Evolutionary conservation across 2,113 vertebrate genomes (phyloP).

Genomic region (Orientallactaga bullata): DNA sequence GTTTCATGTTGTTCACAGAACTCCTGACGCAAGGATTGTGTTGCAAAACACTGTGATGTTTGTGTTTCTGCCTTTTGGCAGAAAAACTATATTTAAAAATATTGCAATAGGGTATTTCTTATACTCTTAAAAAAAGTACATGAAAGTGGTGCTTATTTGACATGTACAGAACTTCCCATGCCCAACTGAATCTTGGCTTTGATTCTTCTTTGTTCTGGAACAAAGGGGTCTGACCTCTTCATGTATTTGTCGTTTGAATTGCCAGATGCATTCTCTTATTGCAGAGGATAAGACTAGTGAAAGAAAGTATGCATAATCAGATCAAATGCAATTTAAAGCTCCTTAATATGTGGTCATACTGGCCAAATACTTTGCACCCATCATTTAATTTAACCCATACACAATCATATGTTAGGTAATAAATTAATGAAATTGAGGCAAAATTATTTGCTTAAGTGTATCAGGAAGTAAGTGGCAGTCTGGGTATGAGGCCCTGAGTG

Average conservation of each 20-base stretch:
- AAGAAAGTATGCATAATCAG: not conserved
- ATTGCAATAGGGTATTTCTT: constrained; percentile 12
- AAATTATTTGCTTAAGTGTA: not conserved
- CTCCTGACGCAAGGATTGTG: constrained; percentile 68
- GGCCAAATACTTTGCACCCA: not conserved
- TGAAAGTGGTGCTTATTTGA: constrained; percentile 58
- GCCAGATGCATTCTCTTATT: not conserved
- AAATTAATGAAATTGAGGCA: not conserved
- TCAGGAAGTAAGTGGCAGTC: not conserved
- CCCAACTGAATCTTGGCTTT: constrained; percentile 14
- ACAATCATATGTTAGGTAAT: not conserved
- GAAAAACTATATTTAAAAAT: constrained; percentile 50
- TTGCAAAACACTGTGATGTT: constrained; percentile 54
- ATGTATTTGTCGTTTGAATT: not conserved
- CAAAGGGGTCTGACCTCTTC: not conserved
- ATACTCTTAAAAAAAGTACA: constrained; percentile 18
- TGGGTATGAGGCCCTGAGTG: not conserved
- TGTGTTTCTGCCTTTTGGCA: constrained; percentile 73
- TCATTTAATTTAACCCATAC: not conserved
- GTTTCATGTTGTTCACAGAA: constrained; percentile 66
- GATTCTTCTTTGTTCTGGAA: constrained; percentile 15
- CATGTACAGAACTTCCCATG: constrained; percentile 35
- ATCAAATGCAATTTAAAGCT: not conserved
- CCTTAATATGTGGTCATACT: not conserved
- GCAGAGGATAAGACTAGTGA: not conserved